Percentiles rank a stretch among this genome's conserved stretches.
These are phyloP conservation scores for Bathynomus jamesi DNA, from an alignment of 1,140 invertebrate species.

Conservation along the genomic window DNA sequence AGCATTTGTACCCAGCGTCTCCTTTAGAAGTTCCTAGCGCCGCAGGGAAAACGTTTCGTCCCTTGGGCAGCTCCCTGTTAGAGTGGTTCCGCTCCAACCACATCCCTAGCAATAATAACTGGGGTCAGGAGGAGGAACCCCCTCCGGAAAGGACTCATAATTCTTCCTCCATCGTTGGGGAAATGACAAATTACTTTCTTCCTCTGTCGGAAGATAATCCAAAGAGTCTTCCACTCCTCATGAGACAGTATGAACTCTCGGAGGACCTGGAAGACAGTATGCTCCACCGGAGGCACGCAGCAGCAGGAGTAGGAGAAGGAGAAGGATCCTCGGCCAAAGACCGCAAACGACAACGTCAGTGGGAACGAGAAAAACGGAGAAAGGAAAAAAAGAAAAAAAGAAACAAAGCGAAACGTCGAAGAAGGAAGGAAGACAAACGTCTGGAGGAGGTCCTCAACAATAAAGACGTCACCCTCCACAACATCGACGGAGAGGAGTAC, in stretches of 20 bases:
- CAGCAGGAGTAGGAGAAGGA: not conserved
- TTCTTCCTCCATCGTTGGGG: not conserved
- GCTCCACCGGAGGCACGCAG: not conserved
- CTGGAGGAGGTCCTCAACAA: not conserved
- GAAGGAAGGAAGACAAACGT: not conserved
- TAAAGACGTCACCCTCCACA: conserved; percentile 4
- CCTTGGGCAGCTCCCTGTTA: not conserved
- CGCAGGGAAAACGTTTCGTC: not conserved
- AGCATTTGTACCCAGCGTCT: not conserved
- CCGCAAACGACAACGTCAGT: not conserved
- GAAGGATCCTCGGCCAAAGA: not conserved
- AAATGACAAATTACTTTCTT: not conserved
- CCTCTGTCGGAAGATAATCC: not conserved
- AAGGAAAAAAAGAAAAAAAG: conserved; percentile 4
- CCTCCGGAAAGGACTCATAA: not conserved
- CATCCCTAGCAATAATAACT: not conserved
- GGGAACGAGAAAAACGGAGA: conserved; percentile 12
- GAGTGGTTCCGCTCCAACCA: not conserved
- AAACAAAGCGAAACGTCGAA: conserved; percentile 4
- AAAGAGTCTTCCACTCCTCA: not conserved
- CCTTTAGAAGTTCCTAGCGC: not conserved
- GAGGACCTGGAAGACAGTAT: not conserved
- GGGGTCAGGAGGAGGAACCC: not conserved
- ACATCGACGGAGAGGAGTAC: conserved; percentile 14
- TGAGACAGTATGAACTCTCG: not conserved